A percentile compares a stretch with the other conserved stretches of the same genome.
Conservation (phyloP, 30 jellyfish, hydroid and myxozoan genomes). For the Mastigias papua region DNA sequence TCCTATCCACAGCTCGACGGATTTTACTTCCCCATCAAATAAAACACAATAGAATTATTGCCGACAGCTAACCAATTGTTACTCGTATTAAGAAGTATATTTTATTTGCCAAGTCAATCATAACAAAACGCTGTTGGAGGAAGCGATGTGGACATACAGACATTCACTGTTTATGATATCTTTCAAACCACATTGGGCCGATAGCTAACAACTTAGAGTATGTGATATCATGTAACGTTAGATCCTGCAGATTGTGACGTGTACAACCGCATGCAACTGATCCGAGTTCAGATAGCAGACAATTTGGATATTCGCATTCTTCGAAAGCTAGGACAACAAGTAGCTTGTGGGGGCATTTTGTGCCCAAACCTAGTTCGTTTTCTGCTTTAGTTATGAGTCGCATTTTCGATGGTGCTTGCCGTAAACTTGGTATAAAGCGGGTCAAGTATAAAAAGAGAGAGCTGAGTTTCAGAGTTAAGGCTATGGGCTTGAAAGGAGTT, state of each 20-base stretch:
- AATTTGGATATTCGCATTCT: too few species aligned
- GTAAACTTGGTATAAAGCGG: slow-evolving; percentile 30
- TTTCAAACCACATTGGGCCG: slow-evolving; percentile 6
- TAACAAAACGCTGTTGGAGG: background rate
- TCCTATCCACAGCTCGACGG: too few species aligned
- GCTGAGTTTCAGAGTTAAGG: slow-evolving; percentile 31
- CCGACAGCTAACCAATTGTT: too few species aligned
- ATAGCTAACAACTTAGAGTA: background rate
- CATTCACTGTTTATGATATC: background rate
- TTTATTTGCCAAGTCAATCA: too few species aligned
- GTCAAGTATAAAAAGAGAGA: slow-evolving; percentile 50
- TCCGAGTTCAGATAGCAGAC: background rate
- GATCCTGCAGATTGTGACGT: background rate
- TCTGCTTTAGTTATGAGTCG: background rate
- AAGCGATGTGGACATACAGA: background rate
- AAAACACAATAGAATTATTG: too few species aligned
- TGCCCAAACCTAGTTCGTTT: background rate
- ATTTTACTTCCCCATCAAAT: too few species aligned
- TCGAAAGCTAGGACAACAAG: too few species aligned
- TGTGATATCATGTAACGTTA: background rate
- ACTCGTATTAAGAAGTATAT: too few species aligned
- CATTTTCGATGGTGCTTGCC: slow-evolving; percentile 22
- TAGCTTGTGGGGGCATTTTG: too few species aligned
- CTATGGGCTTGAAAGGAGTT: slow-evolving; percentile 56
- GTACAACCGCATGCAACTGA: background rate